phyloP scores from a whole-genome alignment of 2,888 invertebrate species.

The Limnephilus marmoratus region DNA sequence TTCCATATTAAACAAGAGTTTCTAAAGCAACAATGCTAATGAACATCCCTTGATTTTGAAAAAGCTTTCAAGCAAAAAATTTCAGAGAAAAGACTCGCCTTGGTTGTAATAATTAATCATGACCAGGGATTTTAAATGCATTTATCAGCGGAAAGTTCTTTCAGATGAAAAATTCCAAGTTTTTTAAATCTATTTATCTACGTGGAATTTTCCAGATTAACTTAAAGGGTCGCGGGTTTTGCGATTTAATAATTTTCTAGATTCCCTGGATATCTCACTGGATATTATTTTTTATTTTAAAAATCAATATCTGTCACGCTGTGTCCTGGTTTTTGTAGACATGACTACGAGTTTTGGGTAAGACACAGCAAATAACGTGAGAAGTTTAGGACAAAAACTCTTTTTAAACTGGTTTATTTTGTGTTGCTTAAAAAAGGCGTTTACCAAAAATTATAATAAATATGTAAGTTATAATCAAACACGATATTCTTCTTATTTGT shows the following conservation, averaged over 20 bases:
- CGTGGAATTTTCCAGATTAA: not conserved
- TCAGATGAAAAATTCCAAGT: not conserved
- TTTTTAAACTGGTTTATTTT: too few relatives aligned
- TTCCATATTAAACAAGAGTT: not conserved
- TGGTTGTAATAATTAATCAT: not conserved
- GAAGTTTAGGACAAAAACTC: too few relatives aligned
- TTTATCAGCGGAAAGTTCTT: not conserved
- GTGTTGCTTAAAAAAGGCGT: too few relatives aligned
- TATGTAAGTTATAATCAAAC: too few relatives aligned
- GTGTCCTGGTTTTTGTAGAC: too few relatives aligned
- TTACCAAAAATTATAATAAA: too few relatives aligned
- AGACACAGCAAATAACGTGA: too few relatives aligned
- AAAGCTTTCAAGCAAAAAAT: not conserved
- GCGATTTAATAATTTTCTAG: not conserved
- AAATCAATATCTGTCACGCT: not conserved
- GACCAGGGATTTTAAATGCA: not conserved
- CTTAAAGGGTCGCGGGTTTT: not conserved
- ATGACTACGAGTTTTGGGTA: too few relatives aligned
- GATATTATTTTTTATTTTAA: not conserved
- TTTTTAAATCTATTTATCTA: not conserved
- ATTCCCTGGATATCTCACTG: not conserved
- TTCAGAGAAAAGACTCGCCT: not conserved
- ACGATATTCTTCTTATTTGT: too few relatives aligned
- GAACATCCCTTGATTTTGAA: not conserved
- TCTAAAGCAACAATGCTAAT: not conserved